Base-by-base conservation (phyloP, 2,797 vertebrate genomes). In the Takifugu ocellatus region DNA sequence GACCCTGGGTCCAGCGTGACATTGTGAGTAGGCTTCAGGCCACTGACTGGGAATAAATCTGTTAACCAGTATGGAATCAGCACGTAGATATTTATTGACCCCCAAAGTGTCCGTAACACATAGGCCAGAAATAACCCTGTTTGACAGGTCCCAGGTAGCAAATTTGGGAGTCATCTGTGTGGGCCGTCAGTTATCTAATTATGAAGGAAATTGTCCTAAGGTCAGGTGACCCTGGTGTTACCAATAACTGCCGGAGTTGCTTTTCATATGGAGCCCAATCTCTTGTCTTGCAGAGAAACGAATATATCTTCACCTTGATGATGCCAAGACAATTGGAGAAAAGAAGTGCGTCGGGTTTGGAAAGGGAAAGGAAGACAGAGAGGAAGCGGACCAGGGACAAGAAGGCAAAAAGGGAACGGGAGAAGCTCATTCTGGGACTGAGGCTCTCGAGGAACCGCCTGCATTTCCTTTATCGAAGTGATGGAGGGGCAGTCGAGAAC, bases 271-370 rank as follows among this genome's bases (percentile, higher is more conserved):
- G 31, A 39, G 4, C 3, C 3, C 3, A 14, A 4, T 51, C 16
- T 16, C 6, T 1, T 74, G n/a, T 55, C 48, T 70, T 86, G 62
- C 89, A 97, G 96, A 91, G 68, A 60, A 94, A 93, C 2, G 93
- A 98, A 76, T 97, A 95, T 66, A 67, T 98, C 51, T 91, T 98
- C 65, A 87, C 95, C 0, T 64, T 96, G 79, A 79, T 95, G 87
- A 80, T 70, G 0, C 87, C 93, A 58, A 90, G 86, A 53, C 74
- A 84, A 27, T 31, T 3, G 3, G 25, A 74, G 21, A 72, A 54
- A 66, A 52, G 10, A 59, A 43, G 39, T 2, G 25, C 3, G 6
- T 48, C 50, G 16, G 49, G 61, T 12, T 26, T 24, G 6, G 59
- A 74, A 47, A 48, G 47, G 44, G 52, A 49, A 3, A 25, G 53